phyloP scores from a whole-genome alignment of 2,113 vertebrate genomes.

The Parus major region DNA sequence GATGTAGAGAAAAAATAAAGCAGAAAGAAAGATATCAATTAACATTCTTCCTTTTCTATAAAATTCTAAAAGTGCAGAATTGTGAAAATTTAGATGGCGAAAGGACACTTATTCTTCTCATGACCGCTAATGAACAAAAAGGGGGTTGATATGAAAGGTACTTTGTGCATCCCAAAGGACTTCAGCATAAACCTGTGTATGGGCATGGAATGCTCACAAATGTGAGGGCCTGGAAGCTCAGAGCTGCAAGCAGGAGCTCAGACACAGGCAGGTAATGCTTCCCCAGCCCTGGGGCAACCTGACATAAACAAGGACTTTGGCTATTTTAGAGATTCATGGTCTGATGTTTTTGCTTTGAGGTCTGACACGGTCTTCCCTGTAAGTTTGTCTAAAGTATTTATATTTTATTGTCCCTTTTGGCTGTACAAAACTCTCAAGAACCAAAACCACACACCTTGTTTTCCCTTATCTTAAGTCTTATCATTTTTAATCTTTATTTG shows the following conservation, averaged over 20 bases:
- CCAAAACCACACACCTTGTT: background rate
- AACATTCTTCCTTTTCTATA: background rate
- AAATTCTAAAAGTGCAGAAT: background rate
- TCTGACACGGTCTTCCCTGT: background rate
- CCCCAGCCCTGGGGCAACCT: background rate
- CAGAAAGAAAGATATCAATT: background rate
- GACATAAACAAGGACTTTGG: background rate
- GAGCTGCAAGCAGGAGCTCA: background rate
- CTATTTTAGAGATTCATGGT: background rate
- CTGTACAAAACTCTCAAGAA: background rate
- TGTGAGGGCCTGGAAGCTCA: background rate
- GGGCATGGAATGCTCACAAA: background rate
- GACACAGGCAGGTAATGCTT: background rate
- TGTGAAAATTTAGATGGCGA: background rate
- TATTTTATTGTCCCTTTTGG: background rate
- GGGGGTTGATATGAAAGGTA: background rate
- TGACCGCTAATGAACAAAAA: background rate
- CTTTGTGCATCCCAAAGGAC: background rate
- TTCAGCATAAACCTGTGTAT: background rate
- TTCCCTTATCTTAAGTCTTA: background rate
- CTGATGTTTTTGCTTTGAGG: background rate
- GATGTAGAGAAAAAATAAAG: background rate
- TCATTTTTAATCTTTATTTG: background rate
- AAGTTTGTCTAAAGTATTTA: background rate
- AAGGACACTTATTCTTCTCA: background rate